Conservation (phyloP, 2,888 invertebrate genomes). For the Elegia similella region DNA sequence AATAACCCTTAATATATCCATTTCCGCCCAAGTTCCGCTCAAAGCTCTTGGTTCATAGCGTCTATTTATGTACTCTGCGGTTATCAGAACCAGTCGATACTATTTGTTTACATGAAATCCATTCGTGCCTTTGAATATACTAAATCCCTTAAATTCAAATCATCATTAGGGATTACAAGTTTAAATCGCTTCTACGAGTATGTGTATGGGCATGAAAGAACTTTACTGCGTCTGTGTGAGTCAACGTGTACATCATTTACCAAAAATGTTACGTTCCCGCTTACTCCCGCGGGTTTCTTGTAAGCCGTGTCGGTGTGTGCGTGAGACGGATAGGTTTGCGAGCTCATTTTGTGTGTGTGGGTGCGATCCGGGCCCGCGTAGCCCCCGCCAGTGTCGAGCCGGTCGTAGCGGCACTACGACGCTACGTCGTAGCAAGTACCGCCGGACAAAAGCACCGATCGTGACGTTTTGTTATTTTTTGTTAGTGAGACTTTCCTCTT, state of each 20-base stretch:
- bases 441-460: constrained; percentile 65
- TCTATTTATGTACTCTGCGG: background rate
- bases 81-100: background rate
- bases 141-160: constrained; percentile 74
- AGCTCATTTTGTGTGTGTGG: constrained; percentile 56
- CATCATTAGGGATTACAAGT: constrained; percentile 78
- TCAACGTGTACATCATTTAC: constrained; percentile 73
- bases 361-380: constrained; percentile 74
- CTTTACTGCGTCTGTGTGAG: constrained; percentile 54
- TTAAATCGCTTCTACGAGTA: constrained; percentile 71
- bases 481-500: constrained; percentile 64
- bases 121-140: constrained; percentile 46
- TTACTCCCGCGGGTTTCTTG: constrained; percentile 61
- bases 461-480: constrained; percentile 71
- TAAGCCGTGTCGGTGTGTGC: constrained; percentile 52
- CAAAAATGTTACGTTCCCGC: constrained; percentile 74
- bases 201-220: constrained; percentile 59
- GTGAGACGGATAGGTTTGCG: constrained; percentile 46
- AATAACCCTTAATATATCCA: background rate
- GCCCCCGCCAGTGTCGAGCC: constrained; percentile 78
- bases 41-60: background rate
- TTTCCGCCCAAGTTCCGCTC: background rate
- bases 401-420: constrained; percentile 68
- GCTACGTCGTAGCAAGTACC: constrained; percentile 52
- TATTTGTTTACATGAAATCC: constrained; percentile 19